phyloP scores from a whole-genome alignment of 2,797 vertebrate species.

The Hyperoplus lanceolatus region DNA sequence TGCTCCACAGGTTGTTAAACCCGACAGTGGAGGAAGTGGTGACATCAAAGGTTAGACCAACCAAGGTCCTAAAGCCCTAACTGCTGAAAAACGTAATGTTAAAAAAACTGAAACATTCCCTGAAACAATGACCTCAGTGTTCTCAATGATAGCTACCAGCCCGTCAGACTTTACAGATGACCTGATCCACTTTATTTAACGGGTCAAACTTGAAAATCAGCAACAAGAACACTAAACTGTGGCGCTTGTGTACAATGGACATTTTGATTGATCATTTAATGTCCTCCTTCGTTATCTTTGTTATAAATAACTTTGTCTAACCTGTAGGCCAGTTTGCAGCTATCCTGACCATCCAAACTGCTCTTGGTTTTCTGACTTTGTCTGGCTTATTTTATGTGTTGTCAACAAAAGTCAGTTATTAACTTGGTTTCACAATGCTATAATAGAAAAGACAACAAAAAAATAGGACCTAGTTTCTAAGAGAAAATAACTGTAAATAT shows the following conservation, averaged over 20 bases:
- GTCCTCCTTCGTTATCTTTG: background rate
- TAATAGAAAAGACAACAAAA: background rate
- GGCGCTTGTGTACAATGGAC: background rate
- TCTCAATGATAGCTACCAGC: no score
- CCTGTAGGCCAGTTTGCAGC: background rate
- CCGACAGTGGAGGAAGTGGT: background rate
- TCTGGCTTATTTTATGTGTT: background rate
- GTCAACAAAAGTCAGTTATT: no score
- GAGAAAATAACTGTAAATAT: no score
- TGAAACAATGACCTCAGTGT: background rate
- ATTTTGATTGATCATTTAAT: background rate
- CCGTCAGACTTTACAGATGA: background rate
- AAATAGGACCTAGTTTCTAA: background rate
- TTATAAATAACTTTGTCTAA: background rate
- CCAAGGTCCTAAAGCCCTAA: background rate
- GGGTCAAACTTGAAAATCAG: background rate
- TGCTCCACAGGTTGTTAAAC: background rate
- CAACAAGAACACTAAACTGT: background rate
- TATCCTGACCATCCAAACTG: background rate
- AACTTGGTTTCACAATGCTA: background rate
- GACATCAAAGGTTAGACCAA: background rate
- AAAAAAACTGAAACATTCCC: background rate
- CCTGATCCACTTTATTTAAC: background rate
- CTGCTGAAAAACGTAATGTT: background rate
- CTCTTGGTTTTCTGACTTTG: background rate